Evolutionary conservation across 2,888 invertebrate species (phyloP).

Genomic region (Melipona beecheii): DNA sequence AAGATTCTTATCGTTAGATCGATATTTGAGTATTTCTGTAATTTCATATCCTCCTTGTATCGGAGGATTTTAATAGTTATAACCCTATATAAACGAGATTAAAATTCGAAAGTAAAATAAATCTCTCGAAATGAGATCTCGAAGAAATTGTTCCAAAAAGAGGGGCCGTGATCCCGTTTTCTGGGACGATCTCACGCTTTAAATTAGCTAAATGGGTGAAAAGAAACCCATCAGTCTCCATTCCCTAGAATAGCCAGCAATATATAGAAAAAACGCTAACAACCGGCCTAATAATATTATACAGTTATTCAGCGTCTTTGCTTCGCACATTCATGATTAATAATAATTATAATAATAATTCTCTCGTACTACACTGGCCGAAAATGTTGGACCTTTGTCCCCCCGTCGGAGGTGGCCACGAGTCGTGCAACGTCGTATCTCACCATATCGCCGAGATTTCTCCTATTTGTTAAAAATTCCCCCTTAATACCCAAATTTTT

Average conservation of each 20-base stretch:
- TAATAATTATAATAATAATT: conserved; percentile 77
- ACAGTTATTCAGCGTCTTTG: conserved; percentile 68
- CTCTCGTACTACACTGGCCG: conserved; percentile 31
- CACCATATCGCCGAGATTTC: too few species aligned
- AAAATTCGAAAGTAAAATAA: background rate
- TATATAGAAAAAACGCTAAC: conserved; percentile 73
- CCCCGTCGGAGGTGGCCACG: too few species aligned
- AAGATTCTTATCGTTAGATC: background rate
- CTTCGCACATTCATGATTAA: conserved; percentile 65
- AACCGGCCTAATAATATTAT: conserved; percentile 76
- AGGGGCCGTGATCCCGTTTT: conserved; percentile 8
- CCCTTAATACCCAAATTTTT: background rate
- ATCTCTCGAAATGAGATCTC: background rate
- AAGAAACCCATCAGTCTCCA: conserved; percentile 27
- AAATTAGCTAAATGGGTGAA: conserved; percentile 29
- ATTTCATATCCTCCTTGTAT: background rate
- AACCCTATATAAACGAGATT: background rate
- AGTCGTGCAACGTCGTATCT: background rate
- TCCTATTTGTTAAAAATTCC: background rate
- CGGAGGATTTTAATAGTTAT: background rate
- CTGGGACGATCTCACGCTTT: conserved; percentile 5
- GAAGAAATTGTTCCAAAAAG: background rate
- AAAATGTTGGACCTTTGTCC: background rate
- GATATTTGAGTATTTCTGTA: background rate
- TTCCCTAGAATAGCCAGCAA: conserved; percentile 38